Evolutionary conservation across 2,797 vertebrate genomes (phyloP).

Genomic region (Darevskia nairensis): DNA sequence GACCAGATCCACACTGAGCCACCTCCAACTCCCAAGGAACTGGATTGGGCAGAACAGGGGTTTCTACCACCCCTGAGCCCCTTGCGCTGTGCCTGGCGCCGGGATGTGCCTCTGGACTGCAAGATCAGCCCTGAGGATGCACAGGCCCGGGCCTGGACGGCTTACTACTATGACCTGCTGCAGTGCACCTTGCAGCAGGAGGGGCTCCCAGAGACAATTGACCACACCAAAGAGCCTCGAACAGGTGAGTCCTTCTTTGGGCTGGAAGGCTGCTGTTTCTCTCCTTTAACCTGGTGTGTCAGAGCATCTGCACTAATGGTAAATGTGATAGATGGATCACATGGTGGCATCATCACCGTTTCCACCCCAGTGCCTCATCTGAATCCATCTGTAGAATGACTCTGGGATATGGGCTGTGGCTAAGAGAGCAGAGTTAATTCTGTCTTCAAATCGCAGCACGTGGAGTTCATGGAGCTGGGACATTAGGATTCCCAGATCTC

Average conservation of each 20-base stretch:
- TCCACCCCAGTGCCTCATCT: background rate
- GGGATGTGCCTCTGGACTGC: slow-evolving; percentile 67
- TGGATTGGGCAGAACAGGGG: slow-evolving; percentile 62
- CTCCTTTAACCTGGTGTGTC: background rate
- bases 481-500: background rate
- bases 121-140: slow-evolving; percentile 61
- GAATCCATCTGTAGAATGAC: background rate
- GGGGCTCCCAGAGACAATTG: slow-evolving; percentile 79
- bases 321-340: no score
- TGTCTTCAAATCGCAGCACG: background rate
- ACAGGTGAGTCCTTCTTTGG: slow-evolving; percentile 64
- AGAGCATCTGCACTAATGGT: background rate
- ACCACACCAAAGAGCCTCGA: slow-evolving; percentile 73
- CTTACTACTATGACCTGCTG: slow-evolving; percentile 74
- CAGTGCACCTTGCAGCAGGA: slow-evolving; percentile 80
- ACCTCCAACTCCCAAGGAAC: slow-evolving; percentile 66
- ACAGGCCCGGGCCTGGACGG: slow-evolving; percentile 61
- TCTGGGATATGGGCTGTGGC: background rate
- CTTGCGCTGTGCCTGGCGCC: slow-evolving; percentile 71
- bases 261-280: background rate
- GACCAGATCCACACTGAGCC: slow-evolving; percentile 61
- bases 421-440: background rate
- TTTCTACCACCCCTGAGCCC: slow-evolving; percentile 48
- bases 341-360: no score
- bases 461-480: background rate